Base-by-base conservation (phyloP, 2,797 vertebrate genomes). In the Artibeus lituratus region DNA sequence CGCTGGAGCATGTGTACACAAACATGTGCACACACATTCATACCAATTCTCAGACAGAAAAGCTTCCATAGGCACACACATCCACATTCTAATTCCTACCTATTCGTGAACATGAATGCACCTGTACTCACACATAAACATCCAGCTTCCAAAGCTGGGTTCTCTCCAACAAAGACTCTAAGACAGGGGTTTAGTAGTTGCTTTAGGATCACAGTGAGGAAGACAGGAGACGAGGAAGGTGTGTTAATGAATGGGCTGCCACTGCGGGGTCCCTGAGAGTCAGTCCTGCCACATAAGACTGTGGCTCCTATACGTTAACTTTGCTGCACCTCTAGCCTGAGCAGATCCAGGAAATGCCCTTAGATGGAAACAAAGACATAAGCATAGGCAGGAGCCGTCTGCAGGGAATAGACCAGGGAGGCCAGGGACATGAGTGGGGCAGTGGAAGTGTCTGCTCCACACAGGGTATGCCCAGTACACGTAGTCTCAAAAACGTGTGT, bases 1-100 rank as follows among this genome's bases (percentile, higher is more conserved):
- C 55, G 2, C 0, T 24, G 5, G 77, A 35, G 65, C 16, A 0
- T 18, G 12, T 0, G 0, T 16, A 7, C 65, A 65, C 19, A 84
- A 15, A 39, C 44, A 3, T 10, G 0, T 9, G 10, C 76, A 14
- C 7, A 42, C 8, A 42, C 42, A 53, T 24, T 72, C n/a, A 55
- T 3, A 24, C 44, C 76, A 47, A 0, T 44, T 35, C 37, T 73
- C 42, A 3, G 29, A 42, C 18, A 35, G 44, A 39, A 84, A 49
- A 62, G 32, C 73, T 84, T 47, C 35, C 10, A 3, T 0, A 42
- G 39, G 70, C 14, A 2, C 77, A 5, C 3, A 3, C 35, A 24
- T 18, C 67, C 77, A 12, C 0, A 10, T 32, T 76, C 51, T 77
- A 77, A 73, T 32, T 35, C 39, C 83, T 65, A 6, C 3, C 29